Percentiles rank a stretch among this genome's conserved stretches.
These are phyloP conservation scores for Ommatoiulus sabulosus DNA, from an alignment of 2,888 invertebrate genomes.

Conservation along the genomic window DNA sequence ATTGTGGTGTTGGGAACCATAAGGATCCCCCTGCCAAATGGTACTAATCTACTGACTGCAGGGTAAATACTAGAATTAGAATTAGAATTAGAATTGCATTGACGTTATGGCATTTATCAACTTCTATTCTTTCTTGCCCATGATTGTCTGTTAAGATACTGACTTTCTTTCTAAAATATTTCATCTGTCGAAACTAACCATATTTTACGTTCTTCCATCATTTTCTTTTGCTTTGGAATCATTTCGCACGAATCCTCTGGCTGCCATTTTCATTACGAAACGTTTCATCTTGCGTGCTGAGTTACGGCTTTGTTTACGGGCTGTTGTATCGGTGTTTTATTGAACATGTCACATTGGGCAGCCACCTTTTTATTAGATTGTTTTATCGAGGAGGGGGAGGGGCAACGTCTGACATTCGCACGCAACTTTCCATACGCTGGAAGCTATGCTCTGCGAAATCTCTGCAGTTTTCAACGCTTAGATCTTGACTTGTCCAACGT, in stretches of 20 bases:
- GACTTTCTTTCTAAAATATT: background rate
- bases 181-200: background rate
- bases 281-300: background rate
- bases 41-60: too few species aligned
- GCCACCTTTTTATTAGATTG: slow-evolving; percentile 21
- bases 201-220: background rate
- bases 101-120: background rate
- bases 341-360: slow-evolving; percentile 20
- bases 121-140: background rate
- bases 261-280: background rate
- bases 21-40: too few species aligned
- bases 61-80: too few species aligned
- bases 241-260: background rate
- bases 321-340: background rate
- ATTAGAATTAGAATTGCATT: too few species aligned
- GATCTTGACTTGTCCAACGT: background rate
- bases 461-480: background rate
- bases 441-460: background rate
- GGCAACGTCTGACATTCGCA: background rate
- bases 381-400: background rate
- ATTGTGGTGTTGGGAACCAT: too few species aligned
- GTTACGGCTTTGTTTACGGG: background rate
- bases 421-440: background rate
- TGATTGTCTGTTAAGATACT: background rate
- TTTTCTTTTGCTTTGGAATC: background rate